phyloP scores from a whole-genome alignment of 2,797 vertebrate genomes.

The Anas capensis region DNA sequence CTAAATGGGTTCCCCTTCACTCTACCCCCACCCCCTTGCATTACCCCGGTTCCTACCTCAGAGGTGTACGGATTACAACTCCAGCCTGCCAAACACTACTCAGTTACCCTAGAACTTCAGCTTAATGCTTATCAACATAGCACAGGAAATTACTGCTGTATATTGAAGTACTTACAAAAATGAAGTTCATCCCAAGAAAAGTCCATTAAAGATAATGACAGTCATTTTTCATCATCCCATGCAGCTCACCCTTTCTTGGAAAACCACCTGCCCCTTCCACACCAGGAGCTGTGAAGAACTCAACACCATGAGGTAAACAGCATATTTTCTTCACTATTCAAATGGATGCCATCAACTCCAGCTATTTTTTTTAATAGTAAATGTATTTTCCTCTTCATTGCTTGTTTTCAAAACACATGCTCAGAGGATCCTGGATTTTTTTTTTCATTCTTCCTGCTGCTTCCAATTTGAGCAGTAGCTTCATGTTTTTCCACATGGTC shows the following conservation, averaged over 20 bases:
- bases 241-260: background rate
- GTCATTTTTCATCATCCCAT: background rate
- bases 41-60: background rate
- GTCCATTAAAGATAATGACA: slow-evolving; percentile 14
- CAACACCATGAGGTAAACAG: background rate
- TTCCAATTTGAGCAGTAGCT: slow-evolving; percentile 16
- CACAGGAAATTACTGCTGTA: background rate
- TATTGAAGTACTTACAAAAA: slow-evolving; percentile 39
- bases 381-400: slow-evolving; percentile 33
- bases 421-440: slow-evolving; percentile 4
- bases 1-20: background rate
- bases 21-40: background rate
- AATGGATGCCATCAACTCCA: background rate
- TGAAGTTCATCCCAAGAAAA: background rate
- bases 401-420: background rate
- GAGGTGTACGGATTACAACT: background rate
- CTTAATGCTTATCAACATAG: background rate
- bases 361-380: background rate
- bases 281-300: background rate
- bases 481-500: background rate
- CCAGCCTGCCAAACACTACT: background rate
- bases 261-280: background rate
- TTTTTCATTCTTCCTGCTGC: background rate
- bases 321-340: background rate
- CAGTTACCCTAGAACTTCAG: background rate